Percentiles rank a stretch among this genome's conserved stretches.
Conservation (phyloP, 2,888 invertebrate genomes). For the Mycalesis mineus region DNA sequence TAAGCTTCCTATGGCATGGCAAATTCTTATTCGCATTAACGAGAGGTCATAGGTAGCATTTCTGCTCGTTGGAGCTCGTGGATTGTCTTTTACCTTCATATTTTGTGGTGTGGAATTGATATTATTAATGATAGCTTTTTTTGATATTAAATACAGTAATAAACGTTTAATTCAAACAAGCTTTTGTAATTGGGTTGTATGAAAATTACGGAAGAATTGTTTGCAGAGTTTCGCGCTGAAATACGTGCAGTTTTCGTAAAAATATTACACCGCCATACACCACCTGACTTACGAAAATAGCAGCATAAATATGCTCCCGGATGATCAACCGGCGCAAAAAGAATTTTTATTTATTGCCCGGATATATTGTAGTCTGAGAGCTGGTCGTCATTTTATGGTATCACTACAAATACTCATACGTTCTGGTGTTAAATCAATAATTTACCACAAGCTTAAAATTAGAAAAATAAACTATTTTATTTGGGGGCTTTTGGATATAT, state of each 20-base stretch:
- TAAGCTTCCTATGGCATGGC: too few species aligned
- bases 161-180: neutral
- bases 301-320: slow-evolving; percentile 19
- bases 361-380: slow-evolving; percentile 2
- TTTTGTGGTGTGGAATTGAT: too few species aligned
- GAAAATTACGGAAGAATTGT: slow-evolving; percentile 11
- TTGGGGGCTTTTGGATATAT: too few species aligned
- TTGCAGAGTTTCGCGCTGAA: neutral
- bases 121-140: neutral
- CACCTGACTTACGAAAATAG: slow-evolving; percentile 11
- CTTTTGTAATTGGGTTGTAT: slow-evolving; percentile 9
- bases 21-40: too few species aligned
- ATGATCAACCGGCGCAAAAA: slow-evolving; percentile 22
- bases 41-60: too few species aligned
- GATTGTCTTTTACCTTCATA: too few species aligned
- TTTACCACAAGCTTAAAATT: too few species aligned
- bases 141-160: neutral
- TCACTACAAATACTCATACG: too few species aligned
- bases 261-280: slow-evolving; percentile 13
- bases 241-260: slow-evolving; percentile 14
- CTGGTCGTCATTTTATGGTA: neutral
- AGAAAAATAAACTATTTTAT: too few species aligned
- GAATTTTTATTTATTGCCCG: slow-evolving; percentile 21
- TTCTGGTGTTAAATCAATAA: too few species aligned
- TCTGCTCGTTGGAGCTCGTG: too few species aligned